Conservation (phyloP, 2,113 vertebrate genomes). For the Anser brachyrhynchus region DNA sequence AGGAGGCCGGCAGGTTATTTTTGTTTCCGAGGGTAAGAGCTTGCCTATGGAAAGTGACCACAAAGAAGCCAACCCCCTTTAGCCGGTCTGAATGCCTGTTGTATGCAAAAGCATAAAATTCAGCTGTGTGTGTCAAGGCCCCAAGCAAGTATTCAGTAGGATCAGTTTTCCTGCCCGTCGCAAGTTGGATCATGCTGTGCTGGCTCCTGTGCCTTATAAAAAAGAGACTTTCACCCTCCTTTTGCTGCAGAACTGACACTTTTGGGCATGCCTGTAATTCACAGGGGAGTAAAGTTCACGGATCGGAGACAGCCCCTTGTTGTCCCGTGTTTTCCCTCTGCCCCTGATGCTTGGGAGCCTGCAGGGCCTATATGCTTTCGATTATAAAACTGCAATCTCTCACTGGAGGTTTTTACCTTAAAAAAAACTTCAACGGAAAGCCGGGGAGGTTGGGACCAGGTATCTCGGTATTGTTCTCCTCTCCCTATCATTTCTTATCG, state of each 20-base stretch:
- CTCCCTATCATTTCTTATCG: background rate
- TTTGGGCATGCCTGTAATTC: background rate
- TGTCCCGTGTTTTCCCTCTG: background rate
- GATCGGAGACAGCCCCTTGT: background rate
- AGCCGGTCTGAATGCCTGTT: accelerated
- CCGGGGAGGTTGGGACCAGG: background rate
- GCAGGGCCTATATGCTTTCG: background rate
- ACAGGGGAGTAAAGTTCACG: background rate
- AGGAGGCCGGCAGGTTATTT: background rate
- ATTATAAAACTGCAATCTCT: background rate
- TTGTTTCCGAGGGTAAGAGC: background rate
- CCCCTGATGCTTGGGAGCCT: background rate
- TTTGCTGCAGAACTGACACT: background rate
- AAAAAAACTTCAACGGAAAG: background rate
- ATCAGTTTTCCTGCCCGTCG: background rate
- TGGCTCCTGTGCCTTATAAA: background rate
- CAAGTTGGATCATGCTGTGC: background rate
- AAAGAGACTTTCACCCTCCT: background rate
- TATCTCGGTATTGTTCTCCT: background rate
- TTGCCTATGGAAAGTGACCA: background rate
- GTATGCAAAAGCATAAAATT: accelerated
- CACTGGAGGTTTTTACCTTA: background rate
- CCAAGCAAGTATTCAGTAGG: background rate
- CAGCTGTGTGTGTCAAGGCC: background rate
- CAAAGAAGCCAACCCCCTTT: background rate